Base-by-base conservation (phyloP, 2,797 vertebrate species). In the Gila robusta region DNA sequence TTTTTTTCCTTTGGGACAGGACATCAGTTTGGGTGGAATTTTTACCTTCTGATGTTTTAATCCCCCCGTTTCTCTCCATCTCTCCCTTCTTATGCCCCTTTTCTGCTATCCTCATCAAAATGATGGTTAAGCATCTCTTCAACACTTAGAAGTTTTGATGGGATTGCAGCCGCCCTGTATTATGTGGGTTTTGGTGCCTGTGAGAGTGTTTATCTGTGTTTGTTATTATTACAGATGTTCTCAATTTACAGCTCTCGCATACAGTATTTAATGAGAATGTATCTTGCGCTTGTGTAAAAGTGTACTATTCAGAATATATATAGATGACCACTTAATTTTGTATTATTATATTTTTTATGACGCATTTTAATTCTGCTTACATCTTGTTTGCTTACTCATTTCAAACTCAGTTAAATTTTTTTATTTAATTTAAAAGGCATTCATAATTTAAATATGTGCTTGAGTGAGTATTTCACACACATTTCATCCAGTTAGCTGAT, bases 41-140 rank as follows among this genome's bases (percentile, higher is more conserved):
- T 80, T 79, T 88, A 93, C 91, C 90, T 92, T 91, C 91, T 89
- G 91, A 94, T 91, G 91, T 93, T 91, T 92, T 94, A 94, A 95
- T 94, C 94, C 92, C 76, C 17, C 14, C 16, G 35, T 69, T 67
- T 44, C 69, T 70, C 86, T 64, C 69, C 78, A 39, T 56, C 19
- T 37, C 73, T 41, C 56, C 70, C 54, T 26, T 52, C 67, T 64
- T 64, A 32, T 32, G 49, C 9, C 52, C 86, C 87, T 84, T 91
- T 88, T 91, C 90, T 91, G 91, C 91, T 89, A 89, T 89, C 91
- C 90, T 91, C 90, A 91, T 90, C 92, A 89, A 83, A 89, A 84
- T 80, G 71, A 84, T 66, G 70, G 56, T 87, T 44, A 79, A 74
- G 90, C 87, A 77, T 89, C 47, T 56, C 83, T 80, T 83, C 39